Evolutionary conservation across 2,113 vertebrate species (phyloP), one percentile per base, ranked within the genome.

Genomic region (Elephas maximus): DNA sequence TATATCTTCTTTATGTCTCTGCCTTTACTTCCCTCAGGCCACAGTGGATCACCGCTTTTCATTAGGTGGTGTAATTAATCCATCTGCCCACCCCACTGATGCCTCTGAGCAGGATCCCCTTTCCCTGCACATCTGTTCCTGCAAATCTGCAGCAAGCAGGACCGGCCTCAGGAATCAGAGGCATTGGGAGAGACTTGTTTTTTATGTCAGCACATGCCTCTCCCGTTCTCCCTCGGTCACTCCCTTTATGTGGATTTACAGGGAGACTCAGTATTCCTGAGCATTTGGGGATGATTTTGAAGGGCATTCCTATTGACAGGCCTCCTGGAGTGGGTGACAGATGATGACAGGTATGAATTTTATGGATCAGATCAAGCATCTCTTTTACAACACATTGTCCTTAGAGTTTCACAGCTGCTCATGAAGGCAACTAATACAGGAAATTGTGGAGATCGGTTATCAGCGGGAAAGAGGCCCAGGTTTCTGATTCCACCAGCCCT

Each of bases 401-500:
- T 90, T 92, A 90, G 45, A 88, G 80, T 90, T 94, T 96, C 95
- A 87, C 91, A 18, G 57, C 18, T 10, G 69, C 57, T 71, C 0
- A 0, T 51, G 86, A 37, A 8, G 88, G 78, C 0, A 3, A 90
- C 60, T 77, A 83, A 73, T 62, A 88, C 91, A 94, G 94, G 76
- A 84, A 89, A 74, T 78, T 51, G 79, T 79, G 80, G 93, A 95
- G 79, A 87, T 83, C 45, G 30, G 79, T 62, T 60, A 30, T 53
- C 69, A 77, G 90, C 21, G 0, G 91, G 89, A 79, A 69, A 8
- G 93, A 87, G 63, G 86, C 87, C 88, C 74, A 18, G 79, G 91
- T 96, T 94, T 97, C 93, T 96, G 90, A 89, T 97, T 93, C 84
- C 97, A 57, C 45, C 73, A 67, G 93, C 83, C 89, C 51, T 63